Evolutionary conservation across 2,797 vertebrate genomes (phyloP).

Genomic region (Neosilurus mollespiculum): DNA sequence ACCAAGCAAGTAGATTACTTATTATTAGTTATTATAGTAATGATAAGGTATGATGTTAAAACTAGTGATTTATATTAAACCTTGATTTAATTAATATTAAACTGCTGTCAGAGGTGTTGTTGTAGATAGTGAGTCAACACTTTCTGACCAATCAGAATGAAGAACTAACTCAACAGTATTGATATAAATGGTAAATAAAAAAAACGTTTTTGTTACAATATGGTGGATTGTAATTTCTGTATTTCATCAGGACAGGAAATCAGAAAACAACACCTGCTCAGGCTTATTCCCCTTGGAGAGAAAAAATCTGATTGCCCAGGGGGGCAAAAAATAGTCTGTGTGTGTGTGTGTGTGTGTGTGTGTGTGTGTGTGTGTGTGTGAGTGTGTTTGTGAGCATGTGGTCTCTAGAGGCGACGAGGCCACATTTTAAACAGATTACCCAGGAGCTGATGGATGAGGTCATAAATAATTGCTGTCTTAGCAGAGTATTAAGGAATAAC

Average conservation of each 20-base stretch:
- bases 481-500: slow-evolving; percentile 4
- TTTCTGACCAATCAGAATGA: background rate
- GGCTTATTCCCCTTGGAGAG: background rate
- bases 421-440: background rate
- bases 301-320: background rate
- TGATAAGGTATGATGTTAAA: no score
- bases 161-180: background rate
- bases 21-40: no score
- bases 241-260: background rate
- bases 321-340: background rate
- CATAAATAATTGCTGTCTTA: slow-evolving; percentile 18
- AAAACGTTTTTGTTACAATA: background rate
- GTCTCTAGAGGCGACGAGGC: background rate
- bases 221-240: background rate
- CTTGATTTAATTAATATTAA: no score
- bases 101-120: background rate
- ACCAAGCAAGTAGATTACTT: no score
- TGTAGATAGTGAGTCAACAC: background rate
- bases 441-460: slow-evolving; percentile 18
- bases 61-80: no score
- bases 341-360: background rate
- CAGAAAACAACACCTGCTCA: background rate
- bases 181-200: background rate
- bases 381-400: background rate
- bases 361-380: background rate